Evolutionary conservation across 1,140 invertebrate genomes (phyloP).

Genomic region (Papilio polytes): DNA sequence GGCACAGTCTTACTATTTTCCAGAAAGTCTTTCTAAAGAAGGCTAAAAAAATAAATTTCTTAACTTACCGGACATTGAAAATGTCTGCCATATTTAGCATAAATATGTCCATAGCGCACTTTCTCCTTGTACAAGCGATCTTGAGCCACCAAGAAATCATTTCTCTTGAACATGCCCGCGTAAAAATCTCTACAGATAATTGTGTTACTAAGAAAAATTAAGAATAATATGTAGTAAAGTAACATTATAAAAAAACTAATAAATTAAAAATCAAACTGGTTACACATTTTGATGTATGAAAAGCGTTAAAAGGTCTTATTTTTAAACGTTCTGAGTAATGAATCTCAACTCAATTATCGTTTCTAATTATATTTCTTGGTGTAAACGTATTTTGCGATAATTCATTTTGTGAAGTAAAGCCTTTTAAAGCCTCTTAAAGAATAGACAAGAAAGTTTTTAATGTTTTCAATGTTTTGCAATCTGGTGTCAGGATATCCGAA

Average conservation of each 20-base stretch:
- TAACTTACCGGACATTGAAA: constrained; percentile 68
- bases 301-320: constrained; percentile 35
- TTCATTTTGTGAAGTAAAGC: constrained; percentile 25
- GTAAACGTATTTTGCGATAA: constrained; percentile 4
- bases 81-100: constrained; percentile 63
- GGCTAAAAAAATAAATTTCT: neutral
- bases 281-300: constrained; percentile 10
- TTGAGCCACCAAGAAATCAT: constrained; percentile 67
- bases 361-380: constrained; percentile 13
- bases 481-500: constrained; percentile 28
- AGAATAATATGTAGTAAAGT: constrained; percentile 32
- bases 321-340: constrained; percentile 7
- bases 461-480: constrained; percentile 32
- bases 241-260: constrained; percentile 44
- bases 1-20: neutral
- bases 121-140: constrained; percentile 63
- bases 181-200: constrained; percentile 61
- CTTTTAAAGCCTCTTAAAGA: neutral
- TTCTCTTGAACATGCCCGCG: constrained; percentile 67
- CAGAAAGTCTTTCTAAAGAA: too few relatives aligned
- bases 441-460: constrained; percentile 20
- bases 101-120: constrained; percentile 48
- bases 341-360: constrained; percentile 1
- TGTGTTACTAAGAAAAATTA: constrained; percentile 38
- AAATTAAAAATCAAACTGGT: constrained; percentile 12